phyloP scores from a whole-genome alignment of 2,113 vertebrate genomes.

The Plecotus auritus region DNA sequence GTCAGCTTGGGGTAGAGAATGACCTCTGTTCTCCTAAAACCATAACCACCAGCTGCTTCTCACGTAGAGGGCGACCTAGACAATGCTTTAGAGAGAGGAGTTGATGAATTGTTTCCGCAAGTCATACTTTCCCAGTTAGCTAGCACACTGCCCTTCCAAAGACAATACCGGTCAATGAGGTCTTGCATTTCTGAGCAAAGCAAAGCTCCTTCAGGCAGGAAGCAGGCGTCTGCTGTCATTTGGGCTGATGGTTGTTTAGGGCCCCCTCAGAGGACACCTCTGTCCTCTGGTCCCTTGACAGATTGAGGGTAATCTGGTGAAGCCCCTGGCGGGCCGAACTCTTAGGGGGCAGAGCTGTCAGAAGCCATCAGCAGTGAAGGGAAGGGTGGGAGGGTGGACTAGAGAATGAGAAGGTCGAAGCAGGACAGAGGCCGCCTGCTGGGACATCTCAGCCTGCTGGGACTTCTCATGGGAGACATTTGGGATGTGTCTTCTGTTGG shows the following conservation, averaged over 20 bases:
- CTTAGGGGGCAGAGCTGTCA: background rate
- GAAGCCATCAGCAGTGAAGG: background rate
- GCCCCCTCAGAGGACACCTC: background rate
- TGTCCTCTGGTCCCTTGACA: background rate
- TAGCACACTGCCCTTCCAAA: background rate
- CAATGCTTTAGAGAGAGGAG: background rate
- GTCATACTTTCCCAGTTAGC: background rate
- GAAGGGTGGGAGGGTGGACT: background rate
- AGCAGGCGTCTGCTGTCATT: background rate
- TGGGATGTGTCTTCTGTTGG: no score
- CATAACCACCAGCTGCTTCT: background rate
- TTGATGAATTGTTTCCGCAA: background rate
- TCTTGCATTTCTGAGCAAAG: background rate
- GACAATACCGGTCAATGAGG: background rate
- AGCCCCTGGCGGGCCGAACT: background rate
- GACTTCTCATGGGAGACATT: no score
- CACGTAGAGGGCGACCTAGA: background rate
- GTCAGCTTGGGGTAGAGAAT: background rate
- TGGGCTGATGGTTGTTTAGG: background rate
- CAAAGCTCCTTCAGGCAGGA: background rate
- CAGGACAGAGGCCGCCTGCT: no score
- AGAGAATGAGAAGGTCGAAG: background rate
- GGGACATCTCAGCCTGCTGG: no score
- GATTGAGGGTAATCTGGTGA: no score
- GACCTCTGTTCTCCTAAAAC: background rate